A percentile compares a stretch with the other conserved stretches of the same genome.
Evolutionary conservation across 1,140 invertebrate species (phyloP).

Genomic region (Carcinoscorpius rotundicauda): DNA sequence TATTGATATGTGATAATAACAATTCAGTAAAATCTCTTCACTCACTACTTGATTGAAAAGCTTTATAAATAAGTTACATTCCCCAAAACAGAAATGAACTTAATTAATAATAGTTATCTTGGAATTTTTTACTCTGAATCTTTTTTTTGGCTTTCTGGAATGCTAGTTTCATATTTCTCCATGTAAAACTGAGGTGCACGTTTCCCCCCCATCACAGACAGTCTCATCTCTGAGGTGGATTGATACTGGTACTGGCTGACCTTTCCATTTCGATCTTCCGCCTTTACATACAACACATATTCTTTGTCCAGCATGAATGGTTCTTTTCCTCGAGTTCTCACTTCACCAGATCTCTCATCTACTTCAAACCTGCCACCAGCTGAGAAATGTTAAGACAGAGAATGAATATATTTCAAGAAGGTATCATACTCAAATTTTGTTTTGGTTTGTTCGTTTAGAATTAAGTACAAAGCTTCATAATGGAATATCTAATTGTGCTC

Average conservation of each 20-base stretch:
- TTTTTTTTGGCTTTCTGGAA: conserved; percentile 89
- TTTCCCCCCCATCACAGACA: conserved; percentile 86
- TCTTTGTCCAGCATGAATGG: conserved; percentile 90
- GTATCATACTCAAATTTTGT: too few relatives aligned
- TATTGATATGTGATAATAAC: too few relatives aligned
- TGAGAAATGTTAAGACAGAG: conserved; percentile 24
- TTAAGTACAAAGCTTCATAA: too few relatives aligned
- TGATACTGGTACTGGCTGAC: conserved; percentile 75
- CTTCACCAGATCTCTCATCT: conserved; percentile 83
- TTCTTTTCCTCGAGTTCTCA: conserved; percentile 77
- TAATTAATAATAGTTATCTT: neutral
- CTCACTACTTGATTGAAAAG: too few relatives aligned
- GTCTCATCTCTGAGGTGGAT: conserved; percentile 73
- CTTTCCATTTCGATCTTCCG: conserved; percentile 84
- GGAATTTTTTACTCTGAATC: conserved; percentile 64
- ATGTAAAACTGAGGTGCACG: conserved; percentile 90
- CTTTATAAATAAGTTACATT: too few relatives aligned
- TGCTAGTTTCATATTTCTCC: conserved; percentile 81
- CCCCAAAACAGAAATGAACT: too few relatives aligned
- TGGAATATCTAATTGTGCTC: too few relatives aligned
- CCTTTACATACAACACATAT: conserved; percentile 88
- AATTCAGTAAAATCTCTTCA: too few relatives aligned
- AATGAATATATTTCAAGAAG: too few relatives aligned
- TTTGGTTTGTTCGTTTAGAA: too few relatives aligned
- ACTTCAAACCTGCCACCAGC: conserved; percentile 68